A percentile compares a stretch with the other conserved stretches of the same genome.
Conservation (phyloP, 2,797 vertebrate genomes). For the Lepilemur ruficaudatus region DNA sequence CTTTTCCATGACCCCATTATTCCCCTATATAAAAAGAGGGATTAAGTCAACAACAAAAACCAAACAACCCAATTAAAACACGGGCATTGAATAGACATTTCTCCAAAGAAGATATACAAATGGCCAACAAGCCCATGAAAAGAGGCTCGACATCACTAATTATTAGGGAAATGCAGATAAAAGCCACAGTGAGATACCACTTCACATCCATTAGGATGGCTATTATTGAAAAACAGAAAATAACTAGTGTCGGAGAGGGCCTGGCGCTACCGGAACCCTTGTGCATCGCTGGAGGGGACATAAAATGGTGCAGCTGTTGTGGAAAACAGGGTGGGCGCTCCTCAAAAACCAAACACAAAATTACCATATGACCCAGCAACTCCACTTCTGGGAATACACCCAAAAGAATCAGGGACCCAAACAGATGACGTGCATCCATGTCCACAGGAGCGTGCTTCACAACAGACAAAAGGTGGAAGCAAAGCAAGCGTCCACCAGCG, state of each 20-base stretch:
- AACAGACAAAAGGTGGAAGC: background rate
- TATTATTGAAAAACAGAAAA: background rate
- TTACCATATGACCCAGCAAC: background rate
- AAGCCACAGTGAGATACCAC: background rate
- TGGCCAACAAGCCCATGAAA: background rate
- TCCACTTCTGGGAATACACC: background rate
- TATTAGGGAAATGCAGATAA: background rate
- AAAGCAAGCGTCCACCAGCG: background rate
- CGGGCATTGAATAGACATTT: background rate
- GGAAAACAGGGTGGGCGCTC: background rate
- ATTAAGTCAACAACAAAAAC: background rate
- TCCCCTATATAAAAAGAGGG: background rate
- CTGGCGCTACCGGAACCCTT: background rate
- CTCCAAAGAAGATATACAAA: background rate
- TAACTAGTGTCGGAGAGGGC: background rate
- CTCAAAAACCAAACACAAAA: background rate
- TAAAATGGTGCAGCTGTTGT: background rate
- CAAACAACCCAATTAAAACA: background rate
- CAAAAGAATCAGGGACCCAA: background rate
- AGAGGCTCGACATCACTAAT: background rate
- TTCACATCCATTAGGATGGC: background rate
- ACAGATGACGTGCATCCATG: background rate
- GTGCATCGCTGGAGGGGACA: background rate
- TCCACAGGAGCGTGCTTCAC: background rate
- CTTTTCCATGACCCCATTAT: background rate